These are phyloP conservation scores for Trachelipus rathkii DNA, from an alignment of 1,140 invertebrate genomes.

Conservation along the genomic window DNA sequence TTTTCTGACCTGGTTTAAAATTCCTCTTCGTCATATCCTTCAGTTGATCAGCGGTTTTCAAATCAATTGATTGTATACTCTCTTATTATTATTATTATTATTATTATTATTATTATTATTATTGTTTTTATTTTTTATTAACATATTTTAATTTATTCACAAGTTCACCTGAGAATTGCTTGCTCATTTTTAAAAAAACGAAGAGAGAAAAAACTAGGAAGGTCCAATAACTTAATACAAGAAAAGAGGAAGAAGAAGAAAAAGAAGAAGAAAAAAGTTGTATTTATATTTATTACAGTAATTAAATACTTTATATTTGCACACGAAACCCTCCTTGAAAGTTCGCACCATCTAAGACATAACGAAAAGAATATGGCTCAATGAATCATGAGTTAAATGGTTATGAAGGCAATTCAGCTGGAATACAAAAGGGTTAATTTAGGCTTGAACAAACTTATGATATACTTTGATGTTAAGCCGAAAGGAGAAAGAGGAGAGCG, in stretches of 20 bases:
- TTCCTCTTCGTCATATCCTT: no score
- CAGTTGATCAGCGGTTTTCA: no score
- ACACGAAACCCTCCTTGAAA: not conserved
- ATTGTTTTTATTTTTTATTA: no score
- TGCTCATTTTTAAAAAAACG: no score
- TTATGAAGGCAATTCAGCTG: slow-evolving; percentile 7
- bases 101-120: no score
- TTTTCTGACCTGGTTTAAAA: no score
- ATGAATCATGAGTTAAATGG: slow-evolving; percentile 10
- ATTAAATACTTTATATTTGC: slow-evolving; percentile 14
- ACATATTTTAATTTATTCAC: no score
- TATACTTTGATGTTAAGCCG: slow-evolving; percentile 12
- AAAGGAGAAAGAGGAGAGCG: not conserved
- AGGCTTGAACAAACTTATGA: slow-evolving; percentile 7
- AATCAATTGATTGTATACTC: no score
- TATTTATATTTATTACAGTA: slow-evolving; percentile 9
- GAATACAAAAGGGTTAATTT: slow-evolving; percentile 13
- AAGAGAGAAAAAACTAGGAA: not conserved
- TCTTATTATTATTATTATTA: no score
- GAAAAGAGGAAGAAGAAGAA: not conserved
- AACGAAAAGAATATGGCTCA: slow-evolving; percentile 12
- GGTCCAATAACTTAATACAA: not conserved
- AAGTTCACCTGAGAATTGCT: no score
- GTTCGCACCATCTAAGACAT: slow-evolving; percentile 8
- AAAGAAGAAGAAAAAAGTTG: not conserved